These are phyloP conservation scores for Petrolisthes cinctipes DNA, from an alignment of 2,888 invertebrate species.

Conservation along the genomic window DNA sequence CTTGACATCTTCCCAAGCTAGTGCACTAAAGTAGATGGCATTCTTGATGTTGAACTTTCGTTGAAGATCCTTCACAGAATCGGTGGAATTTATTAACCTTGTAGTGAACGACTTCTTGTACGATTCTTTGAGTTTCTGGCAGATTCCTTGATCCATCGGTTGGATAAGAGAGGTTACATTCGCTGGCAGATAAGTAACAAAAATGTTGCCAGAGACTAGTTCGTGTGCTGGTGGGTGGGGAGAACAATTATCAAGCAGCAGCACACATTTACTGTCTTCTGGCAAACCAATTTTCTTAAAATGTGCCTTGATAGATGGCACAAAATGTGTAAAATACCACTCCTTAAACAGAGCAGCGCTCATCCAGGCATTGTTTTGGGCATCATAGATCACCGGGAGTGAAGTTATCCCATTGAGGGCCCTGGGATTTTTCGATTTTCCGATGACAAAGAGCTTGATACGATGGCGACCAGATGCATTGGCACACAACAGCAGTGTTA, in stretches of 20 bases:
- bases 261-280: constrained; percentile 7
- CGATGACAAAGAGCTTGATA: background rate
- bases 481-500: background rate
- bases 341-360: background rate
- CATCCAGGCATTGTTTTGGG: constrained; percentile 5
- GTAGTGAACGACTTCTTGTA: constrained; percentile 1
- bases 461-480: background rate
- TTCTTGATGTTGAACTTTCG: background rate
- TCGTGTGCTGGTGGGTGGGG: constrained; percentile 5
- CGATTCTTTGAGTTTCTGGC: background rate
- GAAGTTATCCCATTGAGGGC: background rate
- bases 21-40: background rate
- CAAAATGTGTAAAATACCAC: constrained; percentile 2
- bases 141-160: background rate
- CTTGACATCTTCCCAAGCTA: background rate
- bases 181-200: constrained; percentile 16
- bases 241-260: background rate
- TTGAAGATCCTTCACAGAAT: background rate
- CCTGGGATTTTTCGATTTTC: background rate
- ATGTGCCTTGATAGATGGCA: constrained; percentile 2
- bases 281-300: constrained; percentile 17
- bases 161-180: constrained; percentile 5
- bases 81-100: background rate
- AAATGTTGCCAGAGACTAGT: constrained; percentile 9
- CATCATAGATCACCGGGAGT: background rate